Evolutionary conservation across 2,797 vertebrate genomes (phyloP).

Genomic region (Artibeus lituratus): DNA sequence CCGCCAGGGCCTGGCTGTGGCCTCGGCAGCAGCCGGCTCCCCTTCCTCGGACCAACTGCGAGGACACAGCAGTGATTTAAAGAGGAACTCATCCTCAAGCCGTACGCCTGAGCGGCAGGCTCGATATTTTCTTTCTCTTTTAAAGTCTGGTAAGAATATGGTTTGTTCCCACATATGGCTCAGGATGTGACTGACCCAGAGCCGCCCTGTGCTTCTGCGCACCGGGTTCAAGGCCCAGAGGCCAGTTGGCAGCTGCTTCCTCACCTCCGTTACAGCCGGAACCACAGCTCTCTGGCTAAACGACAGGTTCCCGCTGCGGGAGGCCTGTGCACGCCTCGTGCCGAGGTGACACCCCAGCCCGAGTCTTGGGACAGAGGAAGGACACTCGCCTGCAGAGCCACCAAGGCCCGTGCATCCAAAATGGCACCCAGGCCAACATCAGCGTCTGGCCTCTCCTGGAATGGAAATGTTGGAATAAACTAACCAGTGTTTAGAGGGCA

Average conservation of each 20-base stretch:
- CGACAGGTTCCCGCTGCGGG: rapidly evolving
- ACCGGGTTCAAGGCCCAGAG: neutral
- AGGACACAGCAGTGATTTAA: neutral
- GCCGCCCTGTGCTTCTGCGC: neutral
- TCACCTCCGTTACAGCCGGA: neutral
- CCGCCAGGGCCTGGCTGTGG: neutral
- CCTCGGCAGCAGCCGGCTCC: rapidly evolving
- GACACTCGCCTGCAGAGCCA: neutral
- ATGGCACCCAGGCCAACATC: neutral
- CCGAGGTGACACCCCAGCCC: neutral
- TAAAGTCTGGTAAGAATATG: neutral
- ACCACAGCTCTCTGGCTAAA: neutral
- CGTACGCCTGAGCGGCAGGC: neutral
- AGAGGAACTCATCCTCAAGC: neutral
- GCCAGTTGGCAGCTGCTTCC: neutral
- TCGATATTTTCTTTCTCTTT: neutral
- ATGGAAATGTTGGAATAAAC: neutral
- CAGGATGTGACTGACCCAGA: neutral
- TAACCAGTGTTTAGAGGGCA: neutral
- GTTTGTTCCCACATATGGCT: neutral
- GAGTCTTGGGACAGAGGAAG: neutral
- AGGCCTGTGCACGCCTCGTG: rapidly evolving
- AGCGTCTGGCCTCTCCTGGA: neutral
- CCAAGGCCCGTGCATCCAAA: neutral
- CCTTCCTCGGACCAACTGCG: neutral